Evolutionary conservation across 2,888 invertebrate genomes (phyloP).

Genomic region (Eledona agricola): DNA sequence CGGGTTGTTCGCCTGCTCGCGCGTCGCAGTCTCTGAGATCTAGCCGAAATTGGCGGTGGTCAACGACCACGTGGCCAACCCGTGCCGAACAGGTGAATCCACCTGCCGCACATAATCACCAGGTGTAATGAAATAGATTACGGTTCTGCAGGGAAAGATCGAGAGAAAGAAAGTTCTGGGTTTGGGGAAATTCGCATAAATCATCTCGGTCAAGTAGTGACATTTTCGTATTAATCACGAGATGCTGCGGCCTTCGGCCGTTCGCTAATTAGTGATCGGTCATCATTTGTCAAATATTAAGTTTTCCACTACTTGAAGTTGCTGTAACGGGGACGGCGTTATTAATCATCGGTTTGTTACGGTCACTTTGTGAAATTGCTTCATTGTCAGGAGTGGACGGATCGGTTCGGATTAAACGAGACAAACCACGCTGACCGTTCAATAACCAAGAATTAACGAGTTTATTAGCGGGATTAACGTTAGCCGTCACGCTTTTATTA

Average conservation of each 20-base stretch:
- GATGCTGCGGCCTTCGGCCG: conserved; percentile 7
- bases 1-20: not conserved
- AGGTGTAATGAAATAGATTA: conserved; percentile 38
- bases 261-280: conserved; percentile 24
- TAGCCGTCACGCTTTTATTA: conserved; percentile 1
- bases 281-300: conserved; percentile 29
- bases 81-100: conserved; percentile 54
- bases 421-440: conserved; percentile 4
- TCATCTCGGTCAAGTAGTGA: conserved; percentile 6
- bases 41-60: no score
- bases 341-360: conserved; percentile 34
- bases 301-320: conserved; percentile 21
- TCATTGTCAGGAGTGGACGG: conserved; percentile 23
- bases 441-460: conserved; percentile 17
- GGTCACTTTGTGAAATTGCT: conserved; percentile 30
- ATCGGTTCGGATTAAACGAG: conserved; percentile 4
- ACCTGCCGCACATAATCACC: conserved; percentile 47
- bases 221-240: conserved; percentile 5
- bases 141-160: conserved; percentile 28
- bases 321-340: conserved; percentile 20
- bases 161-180: conserved; percentile 8
- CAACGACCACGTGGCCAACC: conserved; percentile 46
- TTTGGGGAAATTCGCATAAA: conserved; percentile 9
- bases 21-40: conserved; percentile 22
- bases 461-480: conserved; percentile 7